Evolutionary conservation across 2,113 vertebrate species (phyloP).

Genomic region (Nycticryphes semicollaris): DNA sequence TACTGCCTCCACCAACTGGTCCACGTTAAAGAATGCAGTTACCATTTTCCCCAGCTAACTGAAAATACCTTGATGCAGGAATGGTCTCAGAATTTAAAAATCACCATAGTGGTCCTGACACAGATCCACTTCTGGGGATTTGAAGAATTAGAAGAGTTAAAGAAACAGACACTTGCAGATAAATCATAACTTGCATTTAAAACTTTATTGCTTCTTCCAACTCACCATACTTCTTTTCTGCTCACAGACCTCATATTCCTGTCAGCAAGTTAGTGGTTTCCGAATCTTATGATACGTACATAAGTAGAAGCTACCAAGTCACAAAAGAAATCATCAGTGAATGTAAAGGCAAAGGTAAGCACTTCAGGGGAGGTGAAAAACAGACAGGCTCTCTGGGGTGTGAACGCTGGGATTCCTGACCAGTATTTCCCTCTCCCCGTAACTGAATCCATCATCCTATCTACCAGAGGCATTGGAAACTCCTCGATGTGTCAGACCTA

Average conservation of each 20-base stretch:
- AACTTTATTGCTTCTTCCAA: background rate
- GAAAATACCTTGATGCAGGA: background rate
- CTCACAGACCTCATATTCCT: conserved; percentile 92
- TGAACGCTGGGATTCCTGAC: background rate
- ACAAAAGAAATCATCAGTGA: conserved; percentile 93
- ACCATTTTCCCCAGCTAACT: background rate
- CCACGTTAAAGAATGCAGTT: background rate
- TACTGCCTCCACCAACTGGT: background rate
- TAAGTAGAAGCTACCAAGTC: conserved; percentile 95
- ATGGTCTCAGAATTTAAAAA: background rate
- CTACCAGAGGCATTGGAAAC: accelerated
- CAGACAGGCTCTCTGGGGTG: background rate
- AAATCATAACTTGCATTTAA: background rate
- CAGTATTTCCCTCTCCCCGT: background rate
- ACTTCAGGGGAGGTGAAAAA: background rate
- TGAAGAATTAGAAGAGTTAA: background rate
- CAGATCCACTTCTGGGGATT: background rate
- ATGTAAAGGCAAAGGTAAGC: conserved; percentile 90
- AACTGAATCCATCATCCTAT: background rate
- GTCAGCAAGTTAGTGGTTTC: conserved; percentile 89
- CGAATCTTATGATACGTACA: conserved; percentile 94
- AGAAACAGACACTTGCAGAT: background rate
- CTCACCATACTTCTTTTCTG: background rate
- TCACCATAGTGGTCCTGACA: background rate
- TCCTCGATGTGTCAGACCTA: background rate